phyloP scores from a whole-genome alignment of 1,140 invertebrate species.

The Cotesia typhae region DNA sequence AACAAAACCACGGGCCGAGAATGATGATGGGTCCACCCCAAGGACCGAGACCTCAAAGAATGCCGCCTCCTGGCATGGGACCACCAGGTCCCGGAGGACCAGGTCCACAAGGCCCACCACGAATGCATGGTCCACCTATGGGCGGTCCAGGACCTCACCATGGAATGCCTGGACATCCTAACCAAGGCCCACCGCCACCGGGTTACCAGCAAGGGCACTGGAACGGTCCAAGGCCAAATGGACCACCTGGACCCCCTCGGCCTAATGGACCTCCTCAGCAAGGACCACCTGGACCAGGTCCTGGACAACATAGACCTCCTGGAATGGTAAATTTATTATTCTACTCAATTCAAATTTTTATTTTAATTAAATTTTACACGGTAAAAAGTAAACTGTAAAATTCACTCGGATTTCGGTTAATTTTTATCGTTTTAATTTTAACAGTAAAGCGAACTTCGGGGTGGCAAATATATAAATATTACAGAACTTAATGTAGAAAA shows the following conservation, averaged over 20 bases:
- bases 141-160: slow-evolving; percentile 66
- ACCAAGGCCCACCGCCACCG: slow-evolving; percentile 67
- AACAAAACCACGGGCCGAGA: slow-evolving; percentile 70
- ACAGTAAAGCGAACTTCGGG: no score
- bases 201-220: slow-evolving; percentile 71
- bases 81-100: slow-evolving; percentile 57
- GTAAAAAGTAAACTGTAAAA: no score
- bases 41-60: slow-evolving; percentile 70
- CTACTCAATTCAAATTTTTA: slow-evolving; percentile 3
- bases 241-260: slow-evolving; percentile 66
- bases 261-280: slow-evolving; percentile 66
- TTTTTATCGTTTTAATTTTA: no score
- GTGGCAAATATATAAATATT: no score
- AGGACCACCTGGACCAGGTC: slow-evolving; percentile 69
- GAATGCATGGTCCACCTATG: slow-evolving; percentile 76
- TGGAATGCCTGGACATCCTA: slow-evolving; percentile 65
- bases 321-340: slow-evolving; percentile 70
- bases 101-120: slow-evolving; percentile 63
- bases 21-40: slow-evolving; percentile 76
- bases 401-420: no score
- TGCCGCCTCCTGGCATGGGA: slow-evolving; percentile 74
- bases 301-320: slow-evolving; percentile 73
- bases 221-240: slow-evolving; percentile 69
- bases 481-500: no score
- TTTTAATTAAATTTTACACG: no score